Evolutionary conservation across 2,888 invertebrate species (phyloP).

Genomic region (Morpho achilles): DNA sequence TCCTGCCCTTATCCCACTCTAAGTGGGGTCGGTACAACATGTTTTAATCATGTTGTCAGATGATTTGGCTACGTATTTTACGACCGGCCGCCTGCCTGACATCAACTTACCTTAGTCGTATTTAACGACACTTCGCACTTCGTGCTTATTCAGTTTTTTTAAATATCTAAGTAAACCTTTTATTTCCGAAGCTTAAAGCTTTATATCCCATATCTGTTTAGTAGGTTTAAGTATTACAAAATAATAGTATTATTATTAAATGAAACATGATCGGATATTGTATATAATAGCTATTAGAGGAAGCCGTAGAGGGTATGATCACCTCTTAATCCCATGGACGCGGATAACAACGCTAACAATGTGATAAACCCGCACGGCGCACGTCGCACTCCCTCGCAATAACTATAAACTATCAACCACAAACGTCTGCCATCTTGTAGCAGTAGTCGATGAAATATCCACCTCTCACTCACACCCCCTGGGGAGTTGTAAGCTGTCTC

Average conservation of each 20-base stretch:
- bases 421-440: constrained; percentile 77
- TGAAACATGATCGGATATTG: constrained; percentile 32
- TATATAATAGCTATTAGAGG: constrained; percentile 58
- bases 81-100: too few species aligned
- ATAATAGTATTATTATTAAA: constrained; percentile 19
- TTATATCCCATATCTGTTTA: too few species aligned
- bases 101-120: too few species aligned
- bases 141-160: too few species aligned
- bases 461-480: constrained; percentile 57
- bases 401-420: constrained; percentile 79
- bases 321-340: constrained; percentile 69
- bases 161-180: too few species aligned
- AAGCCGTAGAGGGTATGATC: constrained; percentile 54
- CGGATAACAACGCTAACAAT: constrained; percentile 75
- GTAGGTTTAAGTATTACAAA: not conserved
- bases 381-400: constrained; percentile 73
- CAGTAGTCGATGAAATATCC: constrained; percentile 67
- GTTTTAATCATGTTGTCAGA: too few species aligned
- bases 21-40: too few species aligned
- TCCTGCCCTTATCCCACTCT: too few species aligned
- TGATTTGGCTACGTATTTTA: too few species aligned
- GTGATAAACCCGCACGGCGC: constrained; percentile 72
- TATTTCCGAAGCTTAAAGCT: too few species aligned
- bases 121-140: too few species aligned
- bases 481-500: constrained; percentile 40